Evolutionary conservation across 2,113 vertebrate genomes (phyloP).

Genomic region (Chaenocephalus aceratus): DNA sequence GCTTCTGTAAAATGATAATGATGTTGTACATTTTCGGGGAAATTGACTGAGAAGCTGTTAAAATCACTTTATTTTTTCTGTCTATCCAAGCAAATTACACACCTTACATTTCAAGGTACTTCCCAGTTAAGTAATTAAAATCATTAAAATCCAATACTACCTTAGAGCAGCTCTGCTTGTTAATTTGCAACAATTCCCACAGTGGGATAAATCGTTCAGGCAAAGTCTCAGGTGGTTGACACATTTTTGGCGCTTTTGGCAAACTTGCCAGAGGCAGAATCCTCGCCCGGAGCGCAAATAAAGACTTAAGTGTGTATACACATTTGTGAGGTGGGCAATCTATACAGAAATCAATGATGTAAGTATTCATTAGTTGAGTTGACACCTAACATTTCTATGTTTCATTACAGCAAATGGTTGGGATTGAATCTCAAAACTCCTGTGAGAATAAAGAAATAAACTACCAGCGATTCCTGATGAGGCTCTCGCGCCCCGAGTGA

Average conservation of each 20-base stretch:
- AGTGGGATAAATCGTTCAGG: neutral
- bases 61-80: conserved; percentile 1
- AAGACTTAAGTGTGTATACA: neutral
- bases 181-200: neutral
- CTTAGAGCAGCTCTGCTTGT: neutral
- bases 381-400: conserved; percentile 11
- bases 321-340: neutral
- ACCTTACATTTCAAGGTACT: neutral
- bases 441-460: conserved; percentile 35
- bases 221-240: neutral
- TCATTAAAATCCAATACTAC: neutral
- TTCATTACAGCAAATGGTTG: conserved; percentile 11
- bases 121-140: neutral
- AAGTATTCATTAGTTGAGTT: neutral
- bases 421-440: conserved; percentile 20
- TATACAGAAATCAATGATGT: neutral
- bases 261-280: neutral
- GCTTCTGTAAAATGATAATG: neutral
- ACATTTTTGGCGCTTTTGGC: neutral
- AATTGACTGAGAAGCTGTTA: neutral
- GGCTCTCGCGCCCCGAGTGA: neutral
- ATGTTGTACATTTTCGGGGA: neutral
- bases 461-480: conserved; percentile 24
- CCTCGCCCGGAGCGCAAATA: neutral
- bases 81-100: neutral